Conservation (phyloP, 2,113 vertebrate species). For the Tinamus guttatus region DNA sequence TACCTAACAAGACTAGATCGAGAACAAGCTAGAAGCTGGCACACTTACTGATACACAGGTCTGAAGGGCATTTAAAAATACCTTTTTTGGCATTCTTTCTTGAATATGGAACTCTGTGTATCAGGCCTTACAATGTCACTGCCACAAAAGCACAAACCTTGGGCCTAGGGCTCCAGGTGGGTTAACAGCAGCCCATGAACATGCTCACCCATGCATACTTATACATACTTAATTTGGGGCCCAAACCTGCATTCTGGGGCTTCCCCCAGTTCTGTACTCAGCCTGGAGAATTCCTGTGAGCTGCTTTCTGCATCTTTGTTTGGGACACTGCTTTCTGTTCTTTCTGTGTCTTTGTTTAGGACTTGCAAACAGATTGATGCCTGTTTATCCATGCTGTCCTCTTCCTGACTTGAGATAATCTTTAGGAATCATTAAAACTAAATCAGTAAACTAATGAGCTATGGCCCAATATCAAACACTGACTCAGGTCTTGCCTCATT, state of each 20-base stretch:
- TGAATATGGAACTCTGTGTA: background rate
- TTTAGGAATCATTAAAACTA: background rate
- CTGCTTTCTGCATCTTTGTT: constrained; percentile 31
- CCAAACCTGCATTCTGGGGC: constrained; percentile 32
- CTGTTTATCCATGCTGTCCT: background rate
- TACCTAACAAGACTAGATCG: constrained; percentile 14
- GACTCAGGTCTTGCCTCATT: background rate
- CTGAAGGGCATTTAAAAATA: background rate
- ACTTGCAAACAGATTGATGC: background rate
- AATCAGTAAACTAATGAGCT: background rate
- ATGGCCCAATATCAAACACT: background rate
- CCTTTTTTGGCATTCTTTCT: background rate
- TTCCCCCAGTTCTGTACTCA: background rate
- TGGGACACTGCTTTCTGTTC: too few species aligned
- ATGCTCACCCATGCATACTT: background rate
- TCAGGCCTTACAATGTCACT: background rate
- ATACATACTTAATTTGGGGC: background rate
- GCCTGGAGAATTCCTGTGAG: background rate
- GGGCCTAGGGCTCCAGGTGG: background rate
- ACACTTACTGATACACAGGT: background rate
- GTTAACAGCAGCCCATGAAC: background rate
- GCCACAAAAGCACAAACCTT: background rate
- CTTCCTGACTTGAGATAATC: background rate
- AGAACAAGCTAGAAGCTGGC: background rate
- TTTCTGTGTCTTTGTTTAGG: background rate